These are phyloP conservation scores for Aphelenchoides bicaudatus DNA, from an alignment of 2,888 invertebrate genomes.

Conservation along the genomic window DNA sequence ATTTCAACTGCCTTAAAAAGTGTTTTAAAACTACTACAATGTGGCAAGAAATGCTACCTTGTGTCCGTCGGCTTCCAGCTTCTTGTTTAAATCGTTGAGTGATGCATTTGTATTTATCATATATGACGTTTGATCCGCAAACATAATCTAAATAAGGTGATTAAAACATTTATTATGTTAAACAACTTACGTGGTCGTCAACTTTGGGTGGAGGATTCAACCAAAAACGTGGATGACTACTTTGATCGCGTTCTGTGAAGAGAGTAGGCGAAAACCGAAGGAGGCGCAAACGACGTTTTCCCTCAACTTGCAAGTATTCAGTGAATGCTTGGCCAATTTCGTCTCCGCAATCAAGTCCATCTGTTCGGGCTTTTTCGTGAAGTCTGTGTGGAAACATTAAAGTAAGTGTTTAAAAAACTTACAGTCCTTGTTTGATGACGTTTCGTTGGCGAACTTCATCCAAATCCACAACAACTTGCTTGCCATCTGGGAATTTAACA, in stretches of 20 bases:
- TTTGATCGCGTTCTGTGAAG: constrained; percentile 46
- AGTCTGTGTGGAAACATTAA: constrained; percentile 34
- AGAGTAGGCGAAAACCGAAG: constrained; percentile 43
- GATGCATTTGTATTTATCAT: constrained; percentile 48
- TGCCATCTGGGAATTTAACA: constrained; percentile 18
- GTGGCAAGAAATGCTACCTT: not conserved
- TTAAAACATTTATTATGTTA: not conserved
- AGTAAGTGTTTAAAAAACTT: constrained; percentile 18
- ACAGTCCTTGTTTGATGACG: constrained; percentile 21
- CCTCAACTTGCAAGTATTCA: constrained; percentile 33
- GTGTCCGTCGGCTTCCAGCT: constrained; percentile 21
- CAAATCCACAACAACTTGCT: constrained; percentile 23
- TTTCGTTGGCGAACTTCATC: constrained; percentile 21
- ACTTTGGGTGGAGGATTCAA: constrained; percentile 30
- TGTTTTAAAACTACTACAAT: not conserved
- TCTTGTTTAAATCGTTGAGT: constrained; percentile 42
- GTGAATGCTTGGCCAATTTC: constrained; percentile 39
- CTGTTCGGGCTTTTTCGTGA: constrained; percentile 39
- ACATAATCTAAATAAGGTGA: constrained; percentile 38
- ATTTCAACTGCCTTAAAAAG: constrained; percentile 22
- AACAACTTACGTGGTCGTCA: constrained; percentile 31
- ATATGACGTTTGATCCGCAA: constrained; percentile 45
- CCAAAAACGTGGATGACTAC: constrained; percentile 31
- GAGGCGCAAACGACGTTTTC: constrained; percentile 35
- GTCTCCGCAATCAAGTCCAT: constrained; percentile 55